Evolutionary conservation across 2,797 vertebrate species (phyloP), one percentile per base, ranked within the genome.

Genomic region (Taeniopygia guttata): DNA sequence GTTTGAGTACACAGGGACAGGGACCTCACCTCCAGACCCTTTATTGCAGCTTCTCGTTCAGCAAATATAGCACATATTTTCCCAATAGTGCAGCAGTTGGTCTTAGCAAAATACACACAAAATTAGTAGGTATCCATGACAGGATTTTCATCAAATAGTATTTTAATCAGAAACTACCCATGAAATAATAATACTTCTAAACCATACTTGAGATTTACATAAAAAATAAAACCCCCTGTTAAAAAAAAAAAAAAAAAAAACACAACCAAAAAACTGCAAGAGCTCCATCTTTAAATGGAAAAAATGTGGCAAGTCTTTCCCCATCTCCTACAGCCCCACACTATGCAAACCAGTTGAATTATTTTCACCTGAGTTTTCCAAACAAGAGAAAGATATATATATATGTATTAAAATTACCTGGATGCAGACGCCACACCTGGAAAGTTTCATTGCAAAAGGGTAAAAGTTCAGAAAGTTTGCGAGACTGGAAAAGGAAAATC

Each of bases 401-500:
- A 67, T 17, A 56, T 1, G 29, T 6, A 68, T 7, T 69, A 64
- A 63, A 83, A 83, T 96, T 94, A 96, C 96, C 90, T 95, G 87
- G 40, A 91, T 51, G 66, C 70, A 95, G 58, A 83, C 13, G 49
- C 62, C 88, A 83, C 17, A 4, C 63, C 80, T 78, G 70, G 42
- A 88, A 94, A 82, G 58, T 94, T 89, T 92, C 89, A 96, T 84
- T 84, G 75, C 75, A 95, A 95, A 95, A 85, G 75, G 54, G 27
- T 83, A 92, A 92, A 95, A 93, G 90, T 51, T 92, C 76, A 92
- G 55, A 85, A 95, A 96, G 87, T 95, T 95, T 93, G 62, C 43
- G 72, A 75, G 68, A 92, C 90, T 89, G 76, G 55, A 88, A 95
- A 94, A 84, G 68, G 89, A 91, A 93, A 88, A 85, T 60, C 66